Evolutionary conservation across 2,797 vertebrate genomes (phyloP), one percentile per base, ranked within the genome.

Genomic region (Odontamblyopus rebecca): DNA sequence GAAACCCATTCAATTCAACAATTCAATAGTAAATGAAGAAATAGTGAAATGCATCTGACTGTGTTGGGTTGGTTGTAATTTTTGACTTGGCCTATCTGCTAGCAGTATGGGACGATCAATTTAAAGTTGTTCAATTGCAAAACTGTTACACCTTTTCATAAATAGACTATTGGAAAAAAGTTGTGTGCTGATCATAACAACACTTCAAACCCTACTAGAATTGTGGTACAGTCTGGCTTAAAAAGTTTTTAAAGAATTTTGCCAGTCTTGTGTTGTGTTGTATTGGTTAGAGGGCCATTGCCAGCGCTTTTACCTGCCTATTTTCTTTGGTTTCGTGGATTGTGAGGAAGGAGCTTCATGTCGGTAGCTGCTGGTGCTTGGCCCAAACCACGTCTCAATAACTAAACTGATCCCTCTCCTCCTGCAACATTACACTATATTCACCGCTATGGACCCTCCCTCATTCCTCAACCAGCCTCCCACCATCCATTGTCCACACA

Each of bases 401-500:
- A 78, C 72, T 80, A 77, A 75, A 53, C 50, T 61, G 76, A 65
- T 71, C 84, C 59, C 73, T 72, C 53, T 77, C 72, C 68, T 73
- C 82, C 79, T 83, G 68, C 72, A 75, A 84, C 79, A 80, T 80
- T 77, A 19, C 51, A 67, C 83, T 82, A 50, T 61, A 81, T 79
- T 86, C 84, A 70, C 82, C 29, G 69, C 57, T 87, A 68, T 73
- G 76, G 75, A 75, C 70, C 57, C 79, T 75, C 77, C 78, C 83
- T 82, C 85, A 76, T 88, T 82, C 87, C 87, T 80, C 81, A 76
- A 66, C 79, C 78, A 76, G 82, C 80, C 89, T 89, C 84, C 86
- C 75, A 75, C 85, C 83, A 72, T 84, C 87, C 91, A 93, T 92
- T 93, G 92, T 92, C 87, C 77, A 75, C 67, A 85, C 85, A 87